A percentile compares a stretch with the other conserved stretches of the same genome.
phyloP scores from a whole-genome alignment of 2,113 vertebrate species.

The Acrocephalus kingi region DNA sequence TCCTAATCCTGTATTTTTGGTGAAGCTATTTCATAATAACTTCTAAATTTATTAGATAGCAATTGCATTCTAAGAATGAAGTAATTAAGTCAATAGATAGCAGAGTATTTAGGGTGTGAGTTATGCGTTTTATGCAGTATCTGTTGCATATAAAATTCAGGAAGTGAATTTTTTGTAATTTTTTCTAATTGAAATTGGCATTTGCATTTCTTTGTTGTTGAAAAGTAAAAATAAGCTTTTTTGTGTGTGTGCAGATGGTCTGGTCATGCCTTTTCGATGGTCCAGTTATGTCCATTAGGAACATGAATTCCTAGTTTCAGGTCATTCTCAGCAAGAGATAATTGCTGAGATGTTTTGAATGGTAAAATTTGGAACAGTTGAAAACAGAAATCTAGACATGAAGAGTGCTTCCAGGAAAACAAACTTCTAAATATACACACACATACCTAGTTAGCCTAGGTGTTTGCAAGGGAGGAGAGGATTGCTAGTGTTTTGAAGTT shows the following conservation, averaged over 20 bases:
- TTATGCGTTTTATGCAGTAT: background rate
- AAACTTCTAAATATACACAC: background rate
- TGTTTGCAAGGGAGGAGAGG: background rate
- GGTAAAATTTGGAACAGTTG: background rate
- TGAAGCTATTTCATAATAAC: background rate
- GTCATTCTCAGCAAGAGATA: background rate
- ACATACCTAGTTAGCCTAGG: background rate
- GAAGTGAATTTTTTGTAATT: background rate
- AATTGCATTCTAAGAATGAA: background rate
- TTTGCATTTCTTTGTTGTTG: background rate
- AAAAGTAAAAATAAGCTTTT: background rate
- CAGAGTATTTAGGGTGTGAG: background rate
- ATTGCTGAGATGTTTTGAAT: background rate
- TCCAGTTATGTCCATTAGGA: background rate
- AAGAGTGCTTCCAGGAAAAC: background rate
- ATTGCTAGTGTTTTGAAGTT: background rate
- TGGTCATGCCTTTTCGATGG: background rate
- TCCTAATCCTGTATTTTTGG: background rate
- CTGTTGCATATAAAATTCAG: background rate
- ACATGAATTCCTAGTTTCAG: background rate
- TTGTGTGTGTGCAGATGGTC: background rate
- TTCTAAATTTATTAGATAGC: background rate
- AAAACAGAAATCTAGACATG: background rate
- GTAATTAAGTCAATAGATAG: background rate
- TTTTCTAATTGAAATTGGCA: background rate